Evolutionary conservation across 2,888 invertebrate genomes (phyloP).

Genomic region (Acrobasis suavella): DNA sequence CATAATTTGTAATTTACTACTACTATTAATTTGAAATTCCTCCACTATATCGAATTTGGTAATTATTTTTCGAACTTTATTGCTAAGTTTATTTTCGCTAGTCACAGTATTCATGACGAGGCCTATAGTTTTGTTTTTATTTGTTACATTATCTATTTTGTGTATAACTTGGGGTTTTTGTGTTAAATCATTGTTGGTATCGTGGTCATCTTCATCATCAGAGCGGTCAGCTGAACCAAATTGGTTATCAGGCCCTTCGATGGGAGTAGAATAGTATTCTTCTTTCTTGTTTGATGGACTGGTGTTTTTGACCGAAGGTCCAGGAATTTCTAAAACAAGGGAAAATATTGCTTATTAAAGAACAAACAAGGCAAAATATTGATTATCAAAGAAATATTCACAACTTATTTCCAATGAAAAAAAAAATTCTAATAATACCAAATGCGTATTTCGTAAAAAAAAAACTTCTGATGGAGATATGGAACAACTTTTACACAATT

Average conservation of each 20-base stretch:
- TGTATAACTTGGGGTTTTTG: conserved; percentile 33
- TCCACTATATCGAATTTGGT: conserved; percentile 58
- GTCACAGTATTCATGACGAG: conserved; percentile 40
- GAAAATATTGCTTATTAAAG: conserved; percentile 17
- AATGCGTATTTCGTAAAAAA: too few relatives aligned
- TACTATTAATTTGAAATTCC: conserved; percentile 41
- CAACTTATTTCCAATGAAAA: too few relatives aligned
- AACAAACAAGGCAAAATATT: conserved; percentile 28
- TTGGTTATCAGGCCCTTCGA: conserved; percentile 84
- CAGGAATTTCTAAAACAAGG: conserved; percentile 86
- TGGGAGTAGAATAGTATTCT: conserved; percentile 75
- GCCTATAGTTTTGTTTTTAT: conserved; percentile 52
- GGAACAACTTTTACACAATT: too few relatives aligned
- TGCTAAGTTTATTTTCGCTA: conserved; percentile 64
- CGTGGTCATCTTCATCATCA: conserved; percentile 83
- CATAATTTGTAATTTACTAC: conserved; percentile 34
- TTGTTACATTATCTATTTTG: conserved; percentile 43
- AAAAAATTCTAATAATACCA: too few relatives aligned
- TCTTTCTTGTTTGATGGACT: conserved; percentile 81
- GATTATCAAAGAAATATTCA: not conserved
- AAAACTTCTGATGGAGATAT: too few relatives aligned
- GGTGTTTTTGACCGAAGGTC: conserved; percentile 83
- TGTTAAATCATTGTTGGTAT: conserved; percentile 43
- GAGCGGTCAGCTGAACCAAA: conserved; percentile 88
- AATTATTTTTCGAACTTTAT: conserved; percentile 70